Conservation (phyloP, 37 sponge, comb jelly and placozoan species). For the Amphimedon queenslandica region DNA sequence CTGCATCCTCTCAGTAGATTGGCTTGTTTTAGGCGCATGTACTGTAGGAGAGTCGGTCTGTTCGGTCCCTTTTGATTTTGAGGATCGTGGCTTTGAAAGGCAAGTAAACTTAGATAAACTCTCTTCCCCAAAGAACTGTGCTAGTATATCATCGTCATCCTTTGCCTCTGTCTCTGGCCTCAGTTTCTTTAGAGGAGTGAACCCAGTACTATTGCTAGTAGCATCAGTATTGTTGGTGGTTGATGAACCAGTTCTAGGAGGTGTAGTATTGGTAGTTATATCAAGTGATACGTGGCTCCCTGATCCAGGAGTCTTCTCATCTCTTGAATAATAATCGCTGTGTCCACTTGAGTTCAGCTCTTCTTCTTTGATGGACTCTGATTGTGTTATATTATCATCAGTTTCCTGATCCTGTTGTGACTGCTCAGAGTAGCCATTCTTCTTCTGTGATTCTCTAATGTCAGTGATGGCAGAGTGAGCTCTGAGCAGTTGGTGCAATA, state of each 20-base stretch:
- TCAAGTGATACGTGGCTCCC: not conserved
- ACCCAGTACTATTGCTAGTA: too few relatives aligned
- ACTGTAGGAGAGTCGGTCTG: not conserved
- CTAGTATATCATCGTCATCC: not conserved
- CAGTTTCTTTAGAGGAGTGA: not conserved
- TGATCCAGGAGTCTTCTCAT: not conserved
- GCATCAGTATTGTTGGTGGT: too few relatives aligned
- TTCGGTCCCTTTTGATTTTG: not conserved
- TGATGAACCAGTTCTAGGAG: too few relatives aligned
- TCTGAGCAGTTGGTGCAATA: slow-evolving; percentile 46
- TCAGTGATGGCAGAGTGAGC: slow-evolving; percentile 24
- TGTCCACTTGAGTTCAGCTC: not conserved
- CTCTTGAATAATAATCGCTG: not conserved
- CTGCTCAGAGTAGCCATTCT: not conserved
- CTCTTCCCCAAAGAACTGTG: not conserved
- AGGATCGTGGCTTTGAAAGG: not conserved
- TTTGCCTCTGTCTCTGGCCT: not conserved
- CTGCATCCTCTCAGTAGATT: too few relatives aligned
- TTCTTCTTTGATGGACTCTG: not conserved
- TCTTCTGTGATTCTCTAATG: slow-evolving; percentile 22
- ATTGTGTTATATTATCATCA: too few relatives aligned
- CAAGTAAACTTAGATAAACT: not conserved
- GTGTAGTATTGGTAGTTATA: not conserved
- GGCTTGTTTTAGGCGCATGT: too few relatives aligned
- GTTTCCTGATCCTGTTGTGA: not conserved